Evolutionary conservation across 53 echinoderm and acorn worm genomes (phyloP).

Genomic region (Henricia sp.): DNA sequence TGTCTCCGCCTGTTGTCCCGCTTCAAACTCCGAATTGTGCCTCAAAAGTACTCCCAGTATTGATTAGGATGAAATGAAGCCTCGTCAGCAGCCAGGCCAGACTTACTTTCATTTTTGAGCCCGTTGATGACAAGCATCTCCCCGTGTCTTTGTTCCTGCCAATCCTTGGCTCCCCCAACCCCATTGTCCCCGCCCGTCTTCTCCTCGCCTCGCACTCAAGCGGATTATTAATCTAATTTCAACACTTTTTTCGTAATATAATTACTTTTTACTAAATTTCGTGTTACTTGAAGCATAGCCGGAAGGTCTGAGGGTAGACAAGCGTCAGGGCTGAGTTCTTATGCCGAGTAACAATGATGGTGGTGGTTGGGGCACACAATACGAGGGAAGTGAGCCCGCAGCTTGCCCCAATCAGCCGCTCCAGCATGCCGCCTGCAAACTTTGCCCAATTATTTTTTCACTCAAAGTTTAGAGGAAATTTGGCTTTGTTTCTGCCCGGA

Average conservation of each 20-base stretch:
- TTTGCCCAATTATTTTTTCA: conserved; percentile 30
- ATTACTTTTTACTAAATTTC: conserved; percentile 98
- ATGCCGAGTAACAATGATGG: conserved; percentile 72
- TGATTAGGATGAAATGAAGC: conserved; percentile 84
- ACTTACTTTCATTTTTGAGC: conserved; percentile 59
- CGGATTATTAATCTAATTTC: conserved; percentile 91
- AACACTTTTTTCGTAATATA: conserved; percentile 89
- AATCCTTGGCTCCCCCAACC: conserved; percentile 56
- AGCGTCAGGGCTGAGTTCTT: conserved; percentile 59
- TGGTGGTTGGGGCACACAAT: conserved; percentile 54
- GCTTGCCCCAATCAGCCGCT: conserved; percentile 15
- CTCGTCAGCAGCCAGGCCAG: conserved; percentile 64
- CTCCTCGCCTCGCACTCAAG: conserved; percentile 73
- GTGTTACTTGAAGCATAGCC: conserved; percentile 98
- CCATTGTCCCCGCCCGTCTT: conserved; percentile 64
- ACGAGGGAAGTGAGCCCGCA: conserved; percentile 40
- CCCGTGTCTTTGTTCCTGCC: conserved; percentile 67
- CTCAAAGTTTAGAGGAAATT: conserved; percentile 14
- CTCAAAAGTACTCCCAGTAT: conserved; percentile 76
- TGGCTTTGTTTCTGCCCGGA: conserved; percentile 54
- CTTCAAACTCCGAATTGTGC: conserved; percentile 71
- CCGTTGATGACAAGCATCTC: conserved; percentile 63
- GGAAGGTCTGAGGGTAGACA: conserved; percentile 64
- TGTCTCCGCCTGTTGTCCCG: conserved; percentile 72
- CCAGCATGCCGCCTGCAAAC: conserved; percentile 16